Conservation (phyloP, 2,888 invertebrate genomes). For the Scaptomyza caliginosa region DNA sequence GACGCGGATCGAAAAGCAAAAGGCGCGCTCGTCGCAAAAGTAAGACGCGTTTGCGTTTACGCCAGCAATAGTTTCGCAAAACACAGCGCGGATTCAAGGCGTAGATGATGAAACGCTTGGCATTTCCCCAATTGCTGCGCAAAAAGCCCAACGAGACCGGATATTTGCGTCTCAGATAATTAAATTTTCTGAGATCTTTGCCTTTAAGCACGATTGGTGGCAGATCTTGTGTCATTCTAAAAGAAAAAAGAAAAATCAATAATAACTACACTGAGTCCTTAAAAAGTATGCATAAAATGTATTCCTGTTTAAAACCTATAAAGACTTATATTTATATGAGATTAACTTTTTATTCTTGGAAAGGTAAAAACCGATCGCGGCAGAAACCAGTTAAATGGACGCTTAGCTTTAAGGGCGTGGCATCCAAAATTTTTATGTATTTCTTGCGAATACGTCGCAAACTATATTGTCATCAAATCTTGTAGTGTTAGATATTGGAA, state of each 20-base stretch:
- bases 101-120: constrained; percentile 74
- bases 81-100: constrained; percentile 75
- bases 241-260: neutral
- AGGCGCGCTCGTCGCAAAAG: constrained; percentile 66
- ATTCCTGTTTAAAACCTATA: too few relatives aligned
- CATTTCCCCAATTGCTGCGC: constrained; percentile 70
- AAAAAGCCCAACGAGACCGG: constrained; percentile 76
- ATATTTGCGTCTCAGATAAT: constrained; percentile 70
- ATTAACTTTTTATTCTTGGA: too few relatives aligned
- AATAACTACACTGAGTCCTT: neutral
- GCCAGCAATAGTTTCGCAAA: constrained; percentile 71
- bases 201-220: constrained; percentile 56
- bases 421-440: too few relatives aligned
- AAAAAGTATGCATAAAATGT: neutral
- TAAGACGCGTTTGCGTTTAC: constrained; percentile 62
- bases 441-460: too few relatives aligned
- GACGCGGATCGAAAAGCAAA: constrained; percentile 76
- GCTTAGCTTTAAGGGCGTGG: too few relatives aligned
- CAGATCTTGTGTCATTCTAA: constrained; percentile 54
- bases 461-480: too few relatives aligned
- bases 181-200: constrained; percentile 64
- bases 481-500: too few relatives aligned
- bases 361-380: too few relatives aligned
- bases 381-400: too few relatives aligned
- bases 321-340: too few relatives aligned